These are phyloP conservation scores for Galeopsomyia nigrocyanea DNA, from an alignment of 2,888 invertebrate genomes.

Conservation along the genomic window DNA sequence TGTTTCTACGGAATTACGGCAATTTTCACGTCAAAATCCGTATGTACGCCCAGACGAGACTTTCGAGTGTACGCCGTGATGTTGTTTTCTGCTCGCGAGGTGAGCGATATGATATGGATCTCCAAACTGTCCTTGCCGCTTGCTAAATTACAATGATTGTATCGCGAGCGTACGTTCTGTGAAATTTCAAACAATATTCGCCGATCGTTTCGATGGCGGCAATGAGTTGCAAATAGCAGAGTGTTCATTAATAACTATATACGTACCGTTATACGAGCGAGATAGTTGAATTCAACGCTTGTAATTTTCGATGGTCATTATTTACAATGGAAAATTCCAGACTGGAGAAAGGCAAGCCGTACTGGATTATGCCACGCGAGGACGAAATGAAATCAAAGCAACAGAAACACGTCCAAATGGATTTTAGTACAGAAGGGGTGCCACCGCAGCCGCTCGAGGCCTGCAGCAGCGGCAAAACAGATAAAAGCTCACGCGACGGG, in stretches of 20 bases:
- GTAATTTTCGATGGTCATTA: slow-evolving; percentile 25
- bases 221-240: background rate
- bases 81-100: no score
- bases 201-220: background rate
- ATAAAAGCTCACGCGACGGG: slow-evolving; percentile 41
- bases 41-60: no score
- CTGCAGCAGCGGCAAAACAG: slow-evolving; percentile 32
- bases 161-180: background rate
- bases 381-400: slow-evolving; percentile 35
- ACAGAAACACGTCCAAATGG: slow-evolving; percentile 38
- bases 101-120: no score
- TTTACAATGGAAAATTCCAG: slow-evolving; percentile 24
- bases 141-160: background rate
- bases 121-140: background rate
- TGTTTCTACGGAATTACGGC: background rate
- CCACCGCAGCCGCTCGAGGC: no score
- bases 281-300: background rate
- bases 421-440: slow-evolving; percentile 38
- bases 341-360: no score
- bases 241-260: background rate
- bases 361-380: background rate
- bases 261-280: no score
- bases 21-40: slow-evolving; percentile 1
- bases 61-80: no score
- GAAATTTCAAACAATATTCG: background rate